Conservation (phyloP, 2,888 invertebrate genomes). For the Cistogaster globosa region DNA sequence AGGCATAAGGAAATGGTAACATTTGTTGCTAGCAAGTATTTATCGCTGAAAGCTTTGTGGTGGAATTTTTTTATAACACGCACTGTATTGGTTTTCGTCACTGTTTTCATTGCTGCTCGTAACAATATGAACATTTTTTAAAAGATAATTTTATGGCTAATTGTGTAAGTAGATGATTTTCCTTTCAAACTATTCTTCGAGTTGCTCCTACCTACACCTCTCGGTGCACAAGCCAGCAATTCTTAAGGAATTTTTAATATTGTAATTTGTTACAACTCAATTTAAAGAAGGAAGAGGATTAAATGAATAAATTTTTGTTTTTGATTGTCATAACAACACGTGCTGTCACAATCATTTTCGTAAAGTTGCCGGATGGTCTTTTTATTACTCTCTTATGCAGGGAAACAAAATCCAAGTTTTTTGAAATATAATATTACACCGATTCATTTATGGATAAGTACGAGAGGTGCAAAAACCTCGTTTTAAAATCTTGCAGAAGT, state of each 20-base stretch:
- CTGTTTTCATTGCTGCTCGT: slow-evolving; percentile 56
- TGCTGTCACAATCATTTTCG: too few species aligned
- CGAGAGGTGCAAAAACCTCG: too few species aligned
- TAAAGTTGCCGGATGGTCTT: too few species aligned
- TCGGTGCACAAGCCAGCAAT: slow-evolving; percentile 46
- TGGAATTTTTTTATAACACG: slow-evolving; percentile 73
- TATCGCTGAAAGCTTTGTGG: slow-evolving; percentile 85
- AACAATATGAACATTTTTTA: slow-evolving; percentile 54
- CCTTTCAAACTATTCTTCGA: not conserved
- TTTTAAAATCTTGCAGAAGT: too few species aligned
- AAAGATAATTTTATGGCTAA: not conserved
- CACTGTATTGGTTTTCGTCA: slow-evolving; percentile 57
- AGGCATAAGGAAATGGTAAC: slow-evolving; percentile 89
- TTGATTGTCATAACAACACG: not conserved
- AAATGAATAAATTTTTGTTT: not conserved
- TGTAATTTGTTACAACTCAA: slow-evolving; percentile 13
- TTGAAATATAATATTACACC: too few species aligned
- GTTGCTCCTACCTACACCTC: slow-evolving; percentile 40
- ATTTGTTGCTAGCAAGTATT: slow-evolving; percentile 91
- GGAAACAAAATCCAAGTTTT: too few species aligned
- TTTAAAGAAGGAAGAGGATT: not conserved
- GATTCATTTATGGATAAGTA: too few species aligned
- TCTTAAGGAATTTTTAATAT: not conserved
- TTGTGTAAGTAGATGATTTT: slow-evolving; percentile 52
- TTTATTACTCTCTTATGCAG: too few species aligned